Base-by-base conservation (phyloP, 2,888 invertebrate species). In the Pachydiplax longipennis region DNA sequence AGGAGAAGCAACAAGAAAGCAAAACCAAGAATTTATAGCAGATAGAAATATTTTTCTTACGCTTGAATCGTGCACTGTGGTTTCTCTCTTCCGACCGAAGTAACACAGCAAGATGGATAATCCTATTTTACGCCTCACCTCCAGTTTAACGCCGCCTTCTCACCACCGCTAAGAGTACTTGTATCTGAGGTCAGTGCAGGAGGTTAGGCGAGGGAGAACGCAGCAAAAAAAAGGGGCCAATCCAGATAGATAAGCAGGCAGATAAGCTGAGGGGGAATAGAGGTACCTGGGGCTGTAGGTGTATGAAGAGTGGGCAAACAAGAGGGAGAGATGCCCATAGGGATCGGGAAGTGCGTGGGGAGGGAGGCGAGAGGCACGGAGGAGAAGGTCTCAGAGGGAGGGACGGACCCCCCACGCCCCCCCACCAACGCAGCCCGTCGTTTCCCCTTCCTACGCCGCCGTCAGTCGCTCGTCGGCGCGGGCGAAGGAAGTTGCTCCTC, bases 361-460 rank as follows among this genome's bases (percentile, higher is more conserved):
- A 35, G 37, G 18, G 83, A 61, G 22, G 58, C 35, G 35, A 35
- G 37, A 6, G 44, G 44, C 13, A 3, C n/a, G 31, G 18, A 18
- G 18, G 15, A 53, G 53, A 18, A 31, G 13, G 18, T 0, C 6
- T 12, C 8, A 5, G 31, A 35, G 37, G 18, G 80, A 37, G 35
- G 80, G 80, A 13, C 13, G 37, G 80, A n/a, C 1, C 37, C 35
- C 35, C 80, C 15, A 0, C 31, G 53, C 53, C 58, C 58, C 31
- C 83, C 48, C 31, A 5, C 48, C 82, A 31, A 18, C 31, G 58
- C 53, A 40, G 31, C 13, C 22, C 35, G 58, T 31, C 83, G 83
- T 18, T 83, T 83, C 58, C 83, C 83, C 58, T 83, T 83, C 58
- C 83, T 83, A 58, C 83, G 83, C 15, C 83, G 58, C 53, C 58